Percentiles rank a stretch among this genome's conserved stretches.
Evolutionary conservation across 1,140 invertebrate species (phyloP).

Genomic region (Pinna nobilis): DNA sequence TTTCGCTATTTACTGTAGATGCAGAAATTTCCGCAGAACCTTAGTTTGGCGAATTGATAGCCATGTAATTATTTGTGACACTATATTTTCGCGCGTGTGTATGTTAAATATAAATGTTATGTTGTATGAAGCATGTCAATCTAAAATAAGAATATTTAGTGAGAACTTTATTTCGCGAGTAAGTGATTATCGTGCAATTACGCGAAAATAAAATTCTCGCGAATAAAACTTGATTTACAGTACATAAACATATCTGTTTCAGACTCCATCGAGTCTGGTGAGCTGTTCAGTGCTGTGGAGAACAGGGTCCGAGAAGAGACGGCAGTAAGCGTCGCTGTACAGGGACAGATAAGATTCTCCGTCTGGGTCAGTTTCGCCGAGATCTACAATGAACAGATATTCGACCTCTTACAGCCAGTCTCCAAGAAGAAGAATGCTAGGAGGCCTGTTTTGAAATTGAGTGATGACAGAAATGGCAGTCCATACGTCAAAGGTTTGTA

Average conservation of each 20-base stretch:
- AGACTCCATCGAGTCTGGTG: constrained; percentile 53
- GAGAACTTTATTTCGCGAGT: too few species aligned
- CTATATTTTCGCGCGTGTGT: too few species aligned
- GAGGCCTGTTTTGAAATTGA: constrained; percentile 74
- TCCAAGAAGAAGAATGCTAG: constrained; percentile 74
- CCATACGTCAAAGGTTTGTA: constrained; percentile 85
- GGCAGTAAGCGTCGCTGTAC: constrained; percentile 62
- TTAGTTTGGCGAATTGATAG: too few species aligned
- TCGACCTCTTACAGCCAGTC: constrained; percentile 83
- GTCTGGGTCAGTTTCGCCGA: constrained; percentile 94
- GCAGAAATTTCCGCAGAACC: too few species aligned
- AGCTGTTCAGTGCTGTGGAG: constrained; percentile 55
- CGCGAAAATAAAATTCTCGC: too few species aligned
- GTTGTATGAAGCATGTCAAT: too few species aligned
- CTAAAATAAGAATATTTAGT: too few species aligned
- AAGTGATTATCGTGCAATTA: too few species aligned
- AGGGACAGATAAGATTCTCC: constrained; percentile 68
- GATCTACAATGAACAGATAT: constrained; percentile 94
- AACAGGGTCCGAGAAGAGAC: constrained; percentile 64
- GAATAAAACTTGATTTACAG: too few species aligned
- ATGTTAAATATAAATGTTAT: too few species aligned
- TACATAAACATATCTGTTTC: not conserved
- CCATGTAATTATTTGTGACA: too few species aligned
- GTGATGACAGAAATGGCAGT: constrained; percentile 80
- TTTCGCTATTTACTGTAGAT: too few species aligned